Base-by-base conservation (phyloP, 1,140 invertebrate genomes). In the Drosophila bipectinata region DNA sequence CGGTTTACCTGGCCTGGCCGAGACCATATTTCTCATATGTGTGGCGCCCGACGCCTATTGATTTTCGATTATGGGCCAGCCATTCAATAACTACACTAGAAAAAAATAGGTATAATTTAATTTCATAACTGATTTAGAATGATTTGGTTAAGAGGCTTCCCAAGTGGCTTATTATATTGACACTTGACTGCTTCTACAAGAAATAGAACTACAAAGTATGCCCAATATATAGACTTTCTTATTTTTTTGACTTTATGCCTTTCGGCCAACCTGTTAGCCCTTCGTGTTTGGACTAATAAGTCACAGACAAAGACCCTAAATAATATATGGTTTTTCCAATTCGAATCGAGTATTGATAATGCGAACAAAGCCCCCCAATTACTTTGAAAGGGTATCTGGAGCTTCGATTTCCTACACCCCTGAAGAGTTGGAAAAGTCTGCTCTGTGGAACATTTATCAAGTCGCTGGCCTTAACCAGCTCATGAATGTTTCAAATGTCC, bases 21-120 rank as follows among this genome's bases (percentile, higher is more conserved):
- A 48, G 15, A 52, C 60, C 61, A 81, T 72, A 85, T 67, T 57
- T 77, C 64, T 62, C 72, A 87, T 75, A 72, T 77, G 77, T 55
- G 45, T 34, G 9, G 12, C 39, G n/a, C n/a, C 30, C 55, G 10
- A 37, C 15, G 54, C 21, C 53, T 88, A 88, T 88, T 83, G 83
- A 88, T 88, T 88, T 88, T 88, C 83, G 84, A 88, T 88, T 88
- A 88, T 88, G 79, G 58, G 45, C 72, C 69, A 58, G 55, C 63
- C 47, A 52, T 51, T 66, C 55, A 18, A 14, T 45, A 32, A 49
- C 7, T 55, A 37, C 60, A 49, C 56, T 45, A 0, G 10, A 8
- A 64, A 64, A 45, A 14, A 24, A 6, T 15, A 0, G 1, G 3
- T 3, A 0, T 14, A 8, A 15, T 6, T n/a, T 37, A 2, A 53